A percentile compares a stretch with the other conserved stretches of the same genome.
These are phyloP conservation scores for Crematogaster levior DNA, from an alignment of 2,888 invertebrate species.

Conservation along the genomic window DNA sequence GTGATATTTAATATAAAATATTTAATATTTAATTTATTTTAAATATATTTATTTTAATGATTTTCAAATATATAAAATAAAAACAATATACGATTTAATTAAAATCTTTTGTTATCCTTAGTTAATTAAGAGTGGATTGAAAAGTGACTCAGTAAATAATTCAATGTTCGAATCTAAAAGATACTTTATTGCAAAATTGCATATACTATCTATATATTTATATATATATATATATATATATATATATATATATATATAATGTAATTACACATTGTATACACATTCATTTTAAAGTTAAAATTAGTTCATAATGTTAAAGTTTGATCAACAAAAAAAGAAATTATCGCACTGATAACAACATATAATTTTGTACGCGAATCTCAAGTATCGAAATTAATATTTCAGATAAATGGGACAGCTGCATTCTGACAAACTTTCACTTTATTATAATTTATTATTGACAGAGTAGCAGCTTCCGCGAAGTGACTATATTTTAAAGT, in stretches of 20 bases:
- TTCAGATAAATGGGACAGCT: not conserved
- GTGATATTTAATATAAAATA: too few relatives aligned
- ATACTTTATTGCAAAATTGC: not conserved
- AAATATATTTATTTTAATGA: not conserved
- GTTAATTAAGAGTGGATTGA: not conserved
- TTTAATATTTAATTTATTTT: too few relatives aligned
- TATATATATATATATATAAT: too few relatives aligned
- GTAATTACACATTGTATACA: too few relatives aligned
- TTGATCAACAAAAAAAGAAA: not conserved
- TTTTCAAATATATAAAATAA: not conserved
- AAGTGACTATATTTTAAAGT: not conserved
- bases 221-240: too few relatives aligned
- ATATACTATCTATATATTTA: not conserved
- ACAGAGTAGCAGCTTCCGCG: not conserved
- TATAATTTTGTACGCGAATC: not conserved
- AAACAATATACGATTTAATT: not conserved
- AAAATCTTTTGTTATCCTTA: not conserved
- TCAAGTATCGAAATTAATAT: not conserved
- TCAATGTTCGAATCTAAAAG: not conserved
- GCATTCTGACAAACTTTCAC: conserved; percentile 12
- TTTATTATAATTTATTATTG: conserved; percentile 8
- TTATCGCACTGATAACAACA: not conserved
- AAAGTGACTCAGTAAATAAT: not conserved
- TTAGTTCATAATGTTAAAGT: not conserved
- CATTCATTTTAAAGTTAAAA: too few relatives aligned